Percentiles rank a stretch among this genome's conserved stretches.
These are phyloP conservation scores for Aelia acuminata DNA, from an alignment of 2,888 invertebrate genomes.

Conservation along the genomic window DNA sequence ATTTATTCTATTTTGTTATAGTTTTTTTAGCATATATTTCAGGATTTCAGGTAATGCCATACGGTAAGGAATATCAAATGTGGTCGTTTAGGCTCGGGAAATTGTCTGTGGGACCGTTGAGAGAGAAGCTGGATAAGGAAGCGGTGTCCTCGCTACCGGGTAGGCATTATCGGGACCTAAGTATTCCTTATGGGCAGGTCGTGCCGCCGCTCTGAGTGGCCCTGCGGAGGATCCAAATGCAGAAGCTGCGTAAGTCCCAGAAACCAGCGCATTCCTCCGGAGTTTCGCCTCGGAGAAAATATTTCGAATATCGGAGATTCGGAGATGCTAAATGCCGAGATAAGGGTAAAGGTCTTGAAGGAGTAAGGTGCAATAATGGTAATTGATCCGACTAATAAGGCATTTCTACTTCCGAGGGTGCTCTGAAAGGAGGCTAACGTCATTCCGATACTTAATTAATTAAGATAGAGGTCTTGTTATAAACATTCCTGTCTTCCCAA, in stretches of 20 bases:
- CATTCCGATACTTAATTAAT: not conserved
- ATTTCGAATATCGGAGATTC: conserved; percentile 8
- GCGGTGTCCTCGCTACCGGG: not conserved
- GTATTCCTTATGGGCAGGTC: conserved; percentile 27
- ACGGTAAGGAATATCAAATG: not conserved
- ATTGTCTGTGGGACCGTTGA: not conserved
- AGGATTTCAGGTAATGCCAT: not conserved
- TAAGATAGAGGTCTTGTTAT: not conserved
- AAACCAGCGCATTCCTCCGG: not conserved
- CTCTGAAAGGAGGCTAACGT: not conserved
- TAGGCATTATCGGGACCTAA: not conserved
- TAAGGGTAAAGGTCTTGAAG: conserved; percentile 19
- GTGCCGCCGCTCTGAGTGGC: not conserved
- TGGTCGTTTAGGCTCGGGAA: not conserved
- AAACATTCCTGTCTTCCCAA: not conserved
- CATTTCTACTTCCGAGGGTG: not conserved
- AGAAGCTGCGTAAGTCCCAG: conserved; percentile 11
- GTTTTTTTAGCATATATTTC: not conserved
- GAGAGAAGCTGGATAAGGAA: not conserved
- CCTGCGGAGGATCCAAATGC: conserved; percentile 15
- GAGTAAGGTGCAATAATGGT: not conserved
- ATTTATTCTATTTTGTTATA: too few species aligned
- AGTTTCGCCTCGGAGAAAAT: not conserved
- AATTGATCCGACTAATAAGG: not conserved
- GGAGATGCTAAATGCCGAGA: not conserved